Percentiles rank a stretch among this genome's conserved stretches.
These are phyloP conservation scores for Chloromyia formosa DNA, from an alignment of 2,888 invertebrate genomes.

Conservation along the genomic window DNA sequence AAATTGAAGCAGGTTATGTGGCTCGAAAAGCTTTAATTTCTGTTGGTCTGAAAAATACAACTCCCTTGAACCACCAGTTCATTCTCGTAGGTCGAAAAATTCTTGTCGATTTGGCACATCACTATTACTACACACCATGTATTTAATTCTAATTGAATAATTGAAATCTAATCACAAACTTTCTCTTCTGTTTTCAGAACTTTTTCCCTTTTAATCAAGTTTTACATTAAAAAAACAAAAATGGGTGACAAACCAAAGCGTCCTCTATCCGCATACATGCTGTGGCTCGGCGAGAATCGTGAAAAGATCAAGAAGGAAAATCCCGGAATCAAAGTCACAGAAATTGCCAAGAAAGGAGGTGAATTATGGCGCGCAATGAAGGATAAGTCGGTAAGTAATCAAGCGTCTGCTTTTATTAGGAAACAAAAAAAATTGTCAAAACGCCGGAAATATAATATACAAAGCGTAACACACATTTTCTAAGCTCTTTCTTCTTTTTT, in stretches of 20 bases:
- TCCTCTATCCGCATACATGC: conserved; percentile 91
- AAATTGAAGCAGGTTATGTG: no score
- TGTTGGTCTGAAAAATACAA: no score
- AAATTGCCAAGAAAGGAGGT: conserved; percentile 93
- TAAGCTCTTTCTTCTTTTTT: conserved; percentile 15
- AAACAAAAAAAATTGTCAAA: neutral
- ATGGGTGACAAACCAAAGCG: conserved; percentile 93
- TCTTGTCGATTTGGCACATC: no score
- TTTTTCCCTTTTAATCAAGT: no score
- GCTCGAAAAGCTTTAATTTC: no score
- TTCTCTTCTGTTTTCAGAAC: no score
- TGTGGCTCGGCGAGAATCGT: conserved; percentile 91
- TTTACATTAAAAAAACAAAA: conserved; percentile 63
- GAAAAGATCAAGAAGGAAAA: conserved; percentile 88
- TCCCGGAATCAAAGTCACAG: conserved; percentile 91
- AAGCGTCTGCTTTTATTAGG: no score
- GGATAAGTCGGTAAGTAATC: conserved; percentile 80
- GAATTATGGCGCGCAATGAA: conserved; percentile 93
- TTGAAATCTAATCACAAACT: no score
- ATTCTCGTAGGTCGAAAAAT: no score
- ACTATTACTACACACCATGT: no score
- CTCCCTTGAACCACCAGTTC: no score
- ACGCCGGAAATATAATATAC: neutral
- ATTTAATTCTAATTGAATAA: no score
- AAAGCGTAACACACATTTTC: neutral